Conservation (phyloP, 2,888 invertebrate species). For the Agrilus mali region DNA sequence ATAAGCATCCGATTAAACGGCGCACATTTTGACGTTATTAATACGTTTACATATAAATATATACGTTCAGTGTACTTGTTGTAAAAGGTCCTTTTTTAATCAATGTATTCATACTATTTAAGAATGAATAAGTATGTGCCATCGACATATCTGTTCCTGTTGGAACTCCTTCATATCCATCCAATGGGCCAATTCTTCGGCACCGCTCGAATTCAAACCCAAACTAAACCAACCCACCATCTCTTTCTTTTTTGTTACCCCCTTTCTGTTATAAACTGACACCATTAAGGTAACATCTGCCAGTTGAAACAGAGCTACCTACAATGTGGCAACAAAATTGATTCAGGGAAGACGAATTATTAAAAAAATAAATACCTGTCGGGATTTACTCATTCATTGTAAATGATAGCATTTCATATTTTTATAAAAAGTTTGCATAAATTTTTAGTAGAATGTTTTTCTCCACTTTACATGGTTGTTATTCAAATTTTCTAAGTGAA, state of each 20-base stretch:
- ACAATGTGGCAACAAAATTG: constrained; percentile 10
- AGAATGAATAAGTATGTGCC: constrained; percentile 81
- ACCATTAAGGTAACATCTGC: constrained; percentile 91
- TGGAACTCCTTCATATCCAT: constrained; percentile 81
- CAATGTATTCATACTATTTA: constrained; percentile 20
- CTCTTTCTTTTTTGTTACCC: constrained; percentile 86
- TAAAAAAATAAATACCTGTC: too few relatives aligned
- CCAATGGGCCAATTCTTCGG: constrained; percentile 89
- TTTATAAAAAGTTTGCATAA: too few relatives aligned
- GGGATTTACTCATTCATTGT: too few relatives aligned
- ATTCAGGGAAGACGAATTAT: too few relatives aligned
- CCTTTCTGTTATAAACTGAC: constrained; percentile 82
- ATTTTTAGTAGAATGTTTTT: too few relatives aligned
- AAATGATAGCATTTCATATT: too few relatives aligned
- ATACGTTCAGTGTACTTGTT: constrained; percentile 1
- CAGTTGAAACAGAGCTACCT: constrained; percentile 90
- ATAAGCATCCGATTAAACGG: too few relatives aligned
- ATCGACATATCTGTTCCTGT: constrained; percentile 83
- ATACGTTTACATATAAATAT: too few relatives aligned
- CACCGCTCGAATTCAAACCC: constrained; percentile 82
- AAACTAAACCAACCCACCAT: constrained; percentile 96
- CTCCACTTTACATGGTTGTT: too few relatives aligned
- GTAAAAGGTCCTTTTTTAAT: constrained; percentile 4
- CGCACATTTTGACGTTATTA: too few relatives aligned
- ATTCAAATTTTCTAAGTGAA: too few relatives aligned